These are phyloP conservation scores for Dipus sagitta DNA, from an alignment of 2,797 vertebrate genomes.

Conservation along the genomic window DNA sequence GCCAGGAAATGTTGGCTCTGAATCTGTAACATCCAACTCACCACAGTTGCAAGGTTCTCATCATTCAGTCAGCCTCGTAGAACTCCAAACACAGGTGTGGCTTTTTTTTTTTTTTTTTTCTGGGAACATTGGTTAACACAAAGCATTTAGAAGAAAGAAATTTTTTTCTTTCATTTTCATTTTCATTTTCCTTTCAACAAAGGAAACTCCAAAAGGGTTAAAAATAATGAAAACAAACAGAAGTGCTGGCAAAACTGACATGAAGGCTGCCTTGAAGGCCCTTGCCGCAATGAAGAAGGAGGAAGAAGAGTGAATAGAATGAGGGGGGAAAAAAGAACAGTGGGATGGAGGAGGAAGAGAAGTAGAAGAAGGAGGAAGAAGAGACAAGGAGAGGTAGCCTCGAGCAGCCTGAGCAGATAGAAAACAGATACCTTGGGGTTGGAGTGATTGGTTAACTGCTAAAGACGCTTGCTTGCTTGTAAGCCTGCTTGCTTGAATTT, in stretches of 20 bases:
- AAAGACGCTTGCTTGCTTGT: too few species aligned
- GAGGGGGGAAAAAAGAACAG: background rate
- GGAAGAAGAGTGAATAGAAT: too few species aligned
- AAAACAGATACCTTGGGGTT: background rate
- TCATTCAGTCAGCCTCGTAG: background rate
- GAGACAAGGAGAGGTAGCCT: background rate
- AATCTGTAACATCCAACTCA: background rate
- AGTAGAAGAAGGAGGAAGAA: too few species aligned
- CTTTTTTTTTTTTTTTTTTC: background rate
- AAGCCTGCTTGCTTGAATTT: too few species aligned
- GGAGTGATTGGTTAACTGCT: too few species aligned
- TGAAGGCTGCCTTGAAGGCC: background rate
- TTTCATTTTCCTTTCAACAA: too few species aligned
- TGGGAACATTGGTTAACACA: background rate
- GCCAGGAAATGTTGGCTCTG: background rate
- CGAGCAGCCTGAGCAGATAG: background rate
- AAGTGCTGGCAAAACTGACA: background rate
- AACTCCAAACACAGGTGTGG: background rate
- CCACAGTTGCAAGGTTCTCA: background rate
- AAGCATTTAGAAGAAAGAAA: background rate
- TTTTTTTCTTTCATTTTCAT: too few species aligned
- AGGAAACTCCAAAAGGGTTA: background rate
- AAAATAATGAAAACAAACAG: background rate
- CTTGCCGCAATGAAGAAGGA: background rate
- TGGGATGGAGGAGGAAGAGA: too few species aligned